Evolutionary conservation across 2,113 vertebrate genomes (phyloP).

Genomic region (Cichladusa arquata): DNA sequence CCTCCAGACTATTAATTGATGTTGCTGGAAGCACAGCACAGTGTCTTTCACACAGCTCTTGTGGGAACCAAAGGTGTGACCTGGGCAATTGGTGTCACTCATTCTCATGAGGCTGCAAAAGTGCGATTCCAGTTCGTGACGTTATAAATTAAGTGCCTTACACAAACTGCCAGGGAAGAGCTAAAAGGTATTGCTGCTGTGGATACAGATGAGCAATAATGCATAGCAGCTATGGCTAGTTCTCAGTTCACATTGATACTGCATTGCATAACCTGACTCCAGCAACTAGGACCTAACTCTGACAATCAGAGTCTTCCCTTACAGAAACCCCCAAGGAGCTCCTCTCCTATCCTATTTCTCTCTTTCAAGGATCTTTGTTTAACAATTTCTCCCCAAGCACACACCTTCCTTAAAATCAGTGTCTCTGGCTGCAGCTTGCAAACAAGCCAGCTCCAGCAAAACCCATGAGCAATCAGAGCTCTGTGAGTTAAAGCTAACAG

Average conservation of each 20-base stretch:
- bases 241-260: not conserved
- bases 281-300: not conserved
- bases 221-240: rapidly evolving
- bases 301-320: not conserved
- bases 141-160: not conserved
- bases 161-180: not conserved
- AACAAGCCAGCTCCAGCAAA: not conserved
- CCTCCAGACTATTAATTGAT: not conserved
- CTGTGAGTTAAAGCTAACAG: not conserved
- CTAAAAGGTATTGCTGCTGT: not conserved
- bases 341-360: not conserved
- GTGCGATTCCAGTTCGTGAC: not conserved
- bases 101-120: not conserved
- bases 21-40: not conserved
- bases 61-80: not conserved
- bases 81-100: not conserved
- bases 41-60: not conserved
- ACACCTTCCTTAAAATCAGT: not conserved
- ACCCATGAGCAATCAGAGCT: not conserved
- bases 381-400: not conserved
- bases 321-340: not conserved
- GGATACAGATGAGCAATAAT: not conserved
- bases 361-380: not conserved
- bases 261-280: not conserved
- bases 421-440: not conserved